Percentiles rank a stretch among this genome's conserved stretches.
phyloP scores from a whole-genome alignment of 1,140 invertebrate genomes.

The Amyelois transitella region DNA sequence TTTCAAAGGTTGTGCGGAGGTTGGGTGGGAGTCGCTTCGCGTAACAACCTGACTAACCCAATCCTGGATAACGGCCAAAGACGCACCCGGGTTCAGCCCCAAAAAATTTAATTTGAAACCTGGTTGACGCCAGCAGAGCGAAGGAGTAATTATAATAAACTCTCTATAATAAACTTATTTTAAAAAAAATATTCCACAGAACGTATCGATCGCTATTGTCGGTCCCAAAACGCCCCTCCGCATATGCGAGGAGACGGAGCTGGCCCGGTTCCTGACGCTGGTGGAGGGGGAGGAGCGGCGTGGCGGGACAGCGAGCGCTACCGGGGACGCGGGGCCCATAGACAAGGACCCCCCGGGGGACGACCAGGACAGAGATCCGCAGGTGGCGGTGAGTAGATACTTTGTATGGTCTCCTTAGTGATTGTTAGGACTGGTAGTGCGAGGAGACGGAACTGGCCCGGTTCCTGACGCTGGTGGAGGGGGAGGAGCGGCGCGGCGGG shows the following conservation, averaged over 20 bases:
- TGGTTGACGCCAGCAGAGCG: too few relatives aligned
- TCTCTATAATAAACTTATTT: too few relatives aligned
- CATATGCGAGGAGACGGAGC: conserved; percentile 86
- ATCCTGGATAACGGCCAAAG: too few relatives aligned
- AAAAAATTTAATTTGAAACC: too few relatives aligned
- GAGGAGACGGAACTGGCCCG: conserved; percentile 83
- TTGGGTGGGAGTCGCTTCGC: too few relatives aligned
- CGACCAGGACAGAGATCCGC: conserved; percentile 36
- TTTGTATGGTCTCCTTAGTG: not conserved
- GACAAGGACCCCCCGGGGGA: conserved; percentile 51
- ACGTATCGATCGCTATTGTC: conserved; percentile 94
- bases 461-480: conserved; percentile 83
- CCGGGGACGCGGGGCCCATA: conserved; percentile 29
- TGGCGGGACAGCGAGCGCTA: conserved; percentile 67
- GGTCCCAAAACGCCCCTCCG: conserved; percentile 87
- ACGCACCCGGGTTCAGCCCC: too few relatives aligned
- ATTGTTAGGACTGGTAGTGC: too few relatives aligned
- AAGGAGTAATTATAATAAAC: too few relatives aligned
- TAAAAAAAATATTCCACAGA: conserved; percentile 77
- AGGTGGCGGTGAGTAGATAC: conserved; percentile 32
- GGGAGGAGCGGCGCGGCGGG: conserved; percentile 75
- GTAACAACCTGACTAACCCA: too few relatives aligned
- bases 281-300: conserved; percentile 85
- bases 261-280: conserved; percentile 79
- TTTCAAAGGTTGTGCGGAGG: too few relatives aligned